Conservation (phyloP, 2,797 vertebrate genomes). For the Pogoniulus pusillus region DNA sequence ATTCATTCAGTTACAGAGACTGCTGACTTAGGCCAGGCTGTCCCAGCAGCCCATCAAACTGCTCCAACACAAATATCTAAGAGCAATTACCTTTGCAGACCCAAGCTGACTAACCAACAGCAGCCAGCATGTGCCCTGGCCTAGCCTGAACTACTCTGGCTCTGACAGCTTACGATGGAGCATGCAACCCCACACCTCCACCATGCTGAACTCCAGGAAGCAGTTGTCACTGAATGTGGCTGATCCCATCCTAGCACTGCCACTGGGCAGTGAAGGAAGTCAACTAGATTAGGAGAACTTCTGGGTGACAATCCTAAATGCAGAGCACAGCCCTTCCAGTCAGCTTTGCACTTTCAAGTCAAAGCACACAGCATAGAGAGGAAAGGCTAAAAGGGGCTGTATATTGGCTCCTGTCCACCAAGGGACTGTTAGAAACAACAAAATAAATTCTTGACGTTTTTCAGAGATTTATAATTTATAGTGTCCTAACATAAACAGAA, state of each 20-base stretch:
- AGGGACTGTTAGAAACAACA: background rate
- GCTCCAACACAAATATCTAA: background rate
- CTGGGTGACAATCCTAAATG: background rate
- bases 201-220: background rate
- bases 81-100: background rate
- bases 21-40: background rate
- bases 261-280: background rate
- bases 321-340: background rate
- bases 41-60: background rate
- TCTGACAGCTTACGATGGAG: background rate
- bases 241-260: background rate
- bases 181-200: background rate
- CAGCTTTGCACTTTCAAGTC: background rate
- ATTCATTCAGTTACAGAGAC: background rate
- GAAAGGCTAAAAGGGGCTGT: background rate
- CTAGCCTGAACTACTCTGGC: background rate
- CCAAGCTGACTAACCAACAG: background rate
- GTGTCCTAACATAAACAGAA: background rate
- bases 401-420: background rate
- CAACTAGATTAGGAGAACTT: background rate
- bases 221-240: background rate
- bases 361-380: background rate
- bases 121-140: background rate
- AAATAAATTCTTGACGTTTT: background rate
- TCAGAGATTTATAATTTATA: background rate